Conservation (phyloP, 2,888 invertebrate species). For the Synergus gifuensis region DNA sequence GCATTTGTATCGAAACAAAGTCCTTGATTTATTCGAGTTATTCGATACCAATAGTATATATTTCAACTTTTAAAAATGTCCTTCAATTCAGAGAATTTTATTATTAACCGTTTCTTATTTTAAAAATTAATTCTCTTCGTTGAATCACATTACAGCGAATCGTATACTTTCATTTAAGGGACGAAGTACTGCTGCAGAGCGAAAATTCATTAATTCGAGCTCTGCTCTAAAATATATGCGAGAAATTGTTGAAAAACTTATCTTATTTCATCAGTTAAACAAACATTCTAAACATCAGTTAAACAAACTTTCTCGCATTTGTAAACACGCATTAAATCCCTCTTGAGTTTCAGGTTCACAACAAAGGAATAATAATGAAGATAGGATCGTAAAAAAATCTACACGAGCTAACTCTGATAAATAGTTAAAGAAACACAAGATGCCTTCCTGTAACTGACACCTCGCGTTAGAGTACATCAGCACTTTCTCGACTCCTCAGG, state of each 20-base stretch:
- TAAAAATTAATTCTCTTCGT: neutral
- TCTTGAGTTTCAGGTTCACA: neutral
- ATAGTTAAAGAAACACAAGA: conserved; percentile 3
- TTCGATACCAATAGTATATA: neutral
- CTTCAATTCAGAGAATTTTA: neutral
- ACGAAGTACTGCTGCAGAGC: no score
- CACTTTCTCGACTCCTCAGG: conserved; percentile 13
- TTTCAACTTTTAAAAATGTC: neutral
- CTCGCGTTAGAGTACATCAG: neutral
- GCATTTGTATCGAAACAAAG: neutral
- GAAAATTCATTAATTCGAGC: no score
- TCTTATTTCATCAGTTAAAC: no score
- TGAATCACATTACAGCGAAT: no score
- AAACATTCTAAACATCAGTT: no score
- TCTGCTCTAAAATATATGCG: neutral
- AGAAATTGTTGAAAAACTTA: no score
- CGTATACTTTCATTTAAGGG: neutral
- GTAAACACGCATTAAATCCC: neutral
- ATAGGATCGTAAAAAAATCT: neutral
- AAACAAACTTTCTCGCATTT: no score
- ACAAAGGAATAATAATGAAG: conserved; percentile 2
- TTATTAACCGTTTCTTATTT: neutral
- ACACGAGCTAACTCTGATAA: neutral
- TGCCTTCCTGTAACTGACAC: conserved; percentile 20
- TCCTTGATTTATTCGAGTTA: neutral